Conservation (phyloP, 2,113 vertebrate species). For the Dromaius novaehollandiae region DNA sequence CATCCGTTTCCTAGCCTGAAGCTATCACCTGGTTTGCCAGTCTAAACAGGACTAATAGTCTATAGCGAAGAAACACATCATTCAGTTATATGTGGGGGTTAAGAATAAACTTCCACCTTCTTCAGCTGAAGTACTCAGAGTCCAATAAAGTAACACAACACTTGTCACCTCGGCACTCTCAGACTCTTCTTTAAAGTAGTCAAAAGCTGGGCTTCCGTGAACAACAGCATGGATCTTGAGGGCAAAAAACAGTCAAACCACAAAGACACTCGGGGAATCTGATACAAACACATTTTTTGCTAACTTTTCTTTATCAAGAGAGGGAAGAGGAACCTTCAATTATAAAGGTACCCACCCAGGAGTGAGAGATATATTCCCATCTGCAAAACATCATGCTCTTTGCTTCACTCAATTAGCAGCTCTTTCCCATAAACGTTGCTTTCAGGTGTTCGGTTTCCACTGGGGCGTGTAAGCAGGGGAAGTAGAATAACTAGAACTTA, state of each 20-base stretch:
- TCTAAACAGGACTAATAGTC: background rate
- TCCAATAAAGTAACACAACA: background rate
- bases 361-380: background rate
- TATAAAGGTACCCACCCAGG: background rate
- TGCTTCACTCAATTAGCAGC: background rate
- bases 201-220: background rate
- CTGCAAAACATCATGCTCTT: background rate
- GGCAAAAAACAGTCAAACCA: fast-evolving
- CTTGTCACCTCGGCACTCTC: background rate
- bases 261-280: background rate
- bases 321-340: background rate
- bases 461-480: background rate
- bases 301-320: background rate
- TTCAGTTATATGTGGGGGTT: background rate
- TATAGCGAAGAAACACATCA: background rate
- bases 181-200: background rate
- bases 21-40: background rate
- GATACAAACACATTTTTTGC: background rate
- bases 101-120: background rate
- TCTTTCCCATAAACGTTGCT: background rate
- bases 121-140: background rate
- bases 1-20: background rate
- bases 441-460: background rate
- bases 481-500: background rate
- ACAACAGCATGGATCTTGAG: fast-evolving